phyloP scores from a whole-genome alignment of 2,888 invertebrate species.

The Amiota communis region DNA sequence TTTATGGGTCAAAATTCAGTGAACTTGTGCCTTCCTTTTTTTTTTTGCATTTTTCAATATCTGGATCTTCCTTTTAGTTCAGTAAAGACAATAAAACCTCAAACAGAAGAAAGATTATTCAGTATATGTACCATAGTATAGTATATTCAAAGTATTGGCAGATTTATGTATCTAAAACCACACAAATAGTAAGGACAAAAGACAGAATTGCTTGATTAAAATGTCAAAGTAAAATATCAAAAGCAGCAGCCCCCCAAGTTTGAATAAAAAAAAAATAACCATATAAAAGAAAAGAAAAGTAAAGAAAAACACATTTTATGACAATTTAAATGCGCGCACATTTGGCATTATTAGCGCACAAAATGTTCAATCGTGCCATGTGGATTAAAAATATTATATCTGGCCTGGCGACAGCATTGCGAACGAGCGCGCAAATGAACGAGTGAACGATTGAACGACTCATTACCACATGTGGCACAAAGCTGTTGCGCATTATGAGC shows the following conservation, averaged over 20 bases:
- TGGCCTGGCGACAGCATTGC: slow-evolving; percentile 12
- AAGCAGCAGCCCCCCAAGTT: too few species aligned
- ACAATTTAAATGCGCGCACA: slow-evolving; percentile 64
- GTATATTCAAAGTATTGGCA: too few species aligned
- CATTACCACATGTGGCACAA: slow-evolving; percentile 55
- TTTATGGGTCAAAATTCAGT: slow-evolving; percentile 16
- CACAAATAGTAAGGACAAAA: too few species aligned
- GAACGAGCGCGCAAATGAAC: too few species aligned
- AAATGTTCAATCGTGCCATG: slow-evolving; percentile 55
- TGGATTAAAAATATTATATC: slow-evolving; percentile 46
- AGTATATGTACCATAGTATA: too few species aligned
- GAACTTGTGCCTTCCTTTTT: neutral
- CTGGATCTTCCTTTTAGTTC: too few species aligned
- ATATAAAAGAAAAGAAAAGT: neutral
- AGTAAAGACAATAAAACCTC: too few species aligned
- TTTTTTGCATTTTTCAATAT: too few species aligned
- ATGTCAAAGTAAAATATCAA: slow-evolving; percentile 3
- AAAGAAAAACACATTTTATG: slow-evolving; percentile 48
- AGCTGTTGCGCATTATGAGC: slow-evolving; percentile 39
- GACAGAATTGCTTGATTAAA: neutral
- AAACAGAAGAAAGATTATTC: too few species aligned
- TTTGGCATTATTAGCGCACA: slow-evolving; percentile 62
- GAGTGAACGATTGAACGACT: slow-evolving; percentile 20
- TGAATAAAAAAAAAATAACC: neutral
- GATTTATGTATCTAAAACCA: too few species aligned